Evolutionary conservation across 2,888 invertebrate species (phyloP).

Genomic region (Chrysina gloriosa): DNA sequence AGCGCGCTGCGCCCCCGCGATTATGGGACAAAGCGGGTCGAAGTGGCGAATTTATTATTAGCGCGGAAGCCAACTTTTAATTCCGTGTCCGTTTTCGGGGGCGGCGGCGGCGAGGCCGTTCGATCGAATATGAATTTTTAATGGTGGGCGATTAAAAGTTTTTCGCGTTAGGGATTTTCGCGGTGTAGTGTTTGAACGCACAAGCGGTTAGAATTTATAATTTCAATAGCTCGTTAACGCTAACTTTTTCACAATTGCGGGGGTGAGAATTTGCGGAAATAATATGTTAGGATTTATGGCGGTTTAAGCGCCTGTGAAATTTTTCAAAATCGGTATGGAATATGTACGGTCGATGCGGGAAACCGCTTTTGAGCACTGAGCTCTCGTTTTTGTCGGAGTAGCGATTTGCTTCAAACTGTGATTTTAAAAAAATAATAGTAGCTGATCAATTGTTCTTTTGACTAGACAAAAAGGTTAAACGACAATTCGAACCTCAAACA

Average conservation of each 20-base stretch:
- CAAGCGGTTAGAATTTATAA: conserved; percentile 19
- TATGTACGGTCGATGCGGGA: too few relatives aligned
- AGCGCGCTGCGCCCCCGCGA: background rate
- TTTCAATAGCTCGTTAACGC: conserved; percentile 36
- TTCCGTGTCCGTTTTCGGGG: conserved; percentile 1
- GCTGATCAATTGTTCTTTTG: too few relatives aligned
- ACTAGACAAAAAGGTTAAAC: too few relatives aligned
- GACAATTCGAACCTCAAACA: too few relatives aligned
- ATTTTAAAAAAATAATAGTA: too few relatives aligned
- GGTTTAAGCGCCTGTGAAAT: too few relatives aligned
- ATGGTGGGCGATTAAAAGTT: conserved; percentile 27
- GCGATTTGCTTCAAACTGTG: too few relatives aligned
- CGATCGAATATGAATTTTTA: conserved; percentile 33
- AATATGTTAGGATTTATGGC: background rate
- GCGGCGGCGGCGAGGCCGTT: background rate
- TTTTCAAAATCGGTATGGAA: too few relatives aligned
- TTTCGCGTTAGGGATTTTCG: background rate
- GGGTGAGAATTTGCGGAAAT: background rate
- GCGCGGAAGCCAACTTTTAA: conserved; percentile 31
- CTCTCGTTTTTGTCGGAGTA: too few relatives aligned
- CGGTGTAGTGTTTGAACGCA: background rate
- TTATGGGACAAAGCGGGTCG: background rate
- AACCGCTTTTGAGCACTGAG: too few relatives aligned
- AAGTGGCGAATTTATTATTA: conserved; percentile 26
- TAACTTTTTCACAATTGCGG: conserved; percentile 14